phyloP scores from a whole-genome alignment of 2,113 vertebrate genomes.

The Forbesichthys agassizii region DNA sequence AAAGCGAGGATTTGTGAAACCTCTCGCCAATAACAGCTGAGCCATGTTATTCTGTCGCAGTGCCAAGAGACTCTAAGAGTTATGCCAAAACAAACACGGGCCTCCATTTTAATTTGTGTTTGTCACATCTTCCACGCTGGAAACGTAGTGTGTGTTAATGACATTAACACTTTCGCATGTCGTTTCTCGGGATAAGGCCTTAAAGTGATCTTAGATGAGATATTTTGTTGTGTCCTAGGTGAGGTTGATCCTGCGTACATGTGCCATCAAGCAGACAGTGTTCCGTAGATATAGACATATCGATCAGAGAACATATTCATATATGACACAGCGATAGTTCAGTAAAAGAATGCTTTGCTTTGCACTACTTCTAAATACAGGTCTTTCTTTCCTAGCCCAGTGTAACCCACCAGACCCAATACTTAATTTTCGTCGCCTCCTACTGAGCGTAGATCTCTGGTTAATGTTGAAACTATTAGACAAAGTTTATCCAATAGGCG shows the following conservation, averaged over 20 bases:
- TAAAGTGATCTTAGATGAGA: no score
- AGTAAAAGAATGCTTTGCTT: constrained; percentile 8
- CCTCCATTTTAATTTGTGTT: neutral
- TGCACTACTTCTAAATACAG: constrained; percentile 14
- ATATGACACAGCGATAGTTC: constrained; percentile 9
- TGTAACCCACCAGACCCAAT: neutral
- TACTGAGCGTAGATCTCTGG: no score
- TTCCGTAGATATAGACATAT: constrained; percentile 38
- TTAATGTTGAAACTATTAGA: no score
- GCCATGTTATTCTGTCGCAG: neutral
- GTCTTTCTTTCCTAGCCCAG: constrained; percentile 1
- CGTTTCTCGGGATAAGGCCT: no score
- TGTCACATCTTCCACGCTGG: neutral
- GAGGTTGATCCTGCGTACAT: constrained; percentile 6
- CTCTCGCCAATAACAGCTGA: neutral
- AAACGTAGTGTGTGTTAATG: neutral
- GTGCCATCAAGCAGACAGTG: neutral
- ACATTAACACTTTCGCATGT: no score
- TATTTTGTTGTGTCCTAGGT: neutral
- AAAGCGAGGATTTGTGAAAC: neutral
- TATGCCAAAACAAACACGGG: neutral
- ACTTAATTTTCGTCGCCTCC: no score
- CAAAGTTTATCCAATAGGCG: no score
- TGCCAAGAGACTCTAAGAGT: neutral
- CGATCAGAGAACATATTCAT: constrained; percentile 24